Evolutionary conservation across 2,888 invertebrate species (phyloP).

Genomic region (Diploptera punctata): DNA sequence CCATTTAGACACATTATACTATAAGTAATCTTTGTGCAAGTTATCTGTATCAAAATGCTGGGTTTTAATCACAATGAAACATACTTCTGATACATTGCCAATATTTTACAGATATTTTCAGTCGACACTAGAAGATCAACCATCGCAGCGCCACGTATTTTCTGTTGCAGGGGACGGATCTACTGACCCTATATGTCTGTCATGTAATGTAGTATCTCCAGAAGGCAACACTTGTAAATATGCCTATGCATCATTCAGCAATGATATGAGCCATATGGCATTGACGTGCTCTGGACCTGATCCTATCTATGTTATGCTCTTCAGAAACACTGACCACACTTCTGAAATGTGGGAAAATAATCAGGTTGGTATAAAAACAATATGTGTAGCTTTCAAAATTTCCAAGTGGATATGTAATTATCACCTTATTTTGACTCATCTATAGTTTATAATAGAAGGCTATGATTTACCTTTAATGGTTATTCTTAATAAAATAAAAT

Average conservation of each 20-base stretch:
- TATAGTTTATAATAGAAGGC: too few relatives aligned
- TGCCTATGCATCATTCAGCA: constrained; percentile 66
- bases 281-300: constrained; percentile 72
- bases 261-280: constrained; percentile 67
- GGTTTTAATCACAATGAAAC: too few relatives aligned
- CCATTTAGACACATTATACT: too few relatives aligned
- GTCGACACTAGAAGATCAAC: constrained; percentile 66
- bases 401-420: too few relatives aligned
- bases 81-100: not conserved
- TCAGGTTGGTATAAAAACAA: too few relatives aligned
- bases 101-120: constrained; percentile 73
- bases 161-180: constrained; percentile 60
- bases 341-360: constrained; percentile 66
- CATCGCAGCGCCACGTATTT: constrained; percentile 73
- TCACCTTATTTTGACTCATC: too few relatives aligned
- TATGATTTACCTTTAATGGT: too few relatives aligned
- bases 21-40: too few relatives aligned
- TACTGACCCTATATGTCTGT: constrained; percentile 64
- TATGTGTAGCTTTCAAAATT: too few relatives aligned
- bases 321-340: not conserved
- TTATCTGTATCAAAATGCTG: too few relatives aligned
- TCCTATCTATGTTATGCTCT: constrained; percentile 59
- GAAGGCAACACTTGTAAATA: constrained; percentile 63
- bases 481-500: too few relatives aligned
- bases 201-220: constrained; percentile 67